Evolutionary conservation across 2,113 vertebrate genomes (phyloP).

Genomic region (Cyrtonyx montezumae): DNA sequence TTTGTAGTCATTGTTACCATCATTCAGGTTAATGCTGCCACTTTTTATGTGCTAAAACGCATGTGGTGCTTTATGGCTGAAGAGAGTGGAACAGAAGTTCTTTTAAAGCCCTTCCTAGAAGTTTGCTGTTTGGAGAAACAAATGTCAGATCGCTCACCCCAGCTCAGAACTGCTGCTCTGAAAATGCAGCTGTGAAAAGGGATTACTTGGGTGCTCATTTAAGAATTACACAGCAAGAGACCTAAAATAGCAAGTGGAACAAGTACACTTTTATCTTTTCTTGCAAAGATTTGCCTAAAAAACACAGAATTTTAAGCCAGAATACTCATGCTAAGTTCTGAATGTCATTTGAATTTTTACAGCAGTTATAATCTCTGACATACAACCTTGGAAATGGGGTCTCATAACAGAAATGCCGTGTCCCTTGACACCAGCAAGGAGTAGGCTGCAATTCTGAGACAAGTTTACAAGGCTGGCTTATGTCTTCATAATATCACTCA

Average conservation of each 20-base stretch:
- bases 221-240: constrained; percentile 20
- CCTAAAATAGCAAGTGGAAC: constrained; percentile 30
- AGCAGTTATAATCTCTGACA: constrained; percentile 43
- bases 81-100: constrained; percentile 42
- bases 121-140: constrained; percentile 31
- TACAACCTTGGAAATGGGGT: neutral
- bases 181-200: constrained; percentile 11
- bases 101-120: constrained; percentile 29
- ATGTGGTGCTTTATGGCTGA: constrained; percentile 39
- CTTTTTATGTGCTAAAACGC: constrained; percentile 54
- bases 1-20: constrained; percentile 31
- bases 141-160: constrained; percentile 43
- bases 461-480: constrained; percentile 3
- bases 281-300: constrained; percentile 31
- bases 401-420: constrained; percentile 7
- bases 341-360: constrained; percentile 62
- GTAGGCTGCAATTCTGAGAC: neutral
- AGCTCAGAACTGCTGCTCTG: neutral
- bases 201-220: neutral
- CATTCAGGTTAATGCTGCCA: constrained; percentile 63
- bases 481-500: neutral
- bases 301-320: neutral
- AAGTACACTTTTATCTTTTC: constrained; percentile 42
- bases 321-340: neutral
- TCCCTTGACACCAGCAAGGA: neutral